These are phyloP conservation scores for Drosophila trichaetosa DNA, from an alignment of 2,888 invertebrate species.

Conservation along the genomic window DNA sequence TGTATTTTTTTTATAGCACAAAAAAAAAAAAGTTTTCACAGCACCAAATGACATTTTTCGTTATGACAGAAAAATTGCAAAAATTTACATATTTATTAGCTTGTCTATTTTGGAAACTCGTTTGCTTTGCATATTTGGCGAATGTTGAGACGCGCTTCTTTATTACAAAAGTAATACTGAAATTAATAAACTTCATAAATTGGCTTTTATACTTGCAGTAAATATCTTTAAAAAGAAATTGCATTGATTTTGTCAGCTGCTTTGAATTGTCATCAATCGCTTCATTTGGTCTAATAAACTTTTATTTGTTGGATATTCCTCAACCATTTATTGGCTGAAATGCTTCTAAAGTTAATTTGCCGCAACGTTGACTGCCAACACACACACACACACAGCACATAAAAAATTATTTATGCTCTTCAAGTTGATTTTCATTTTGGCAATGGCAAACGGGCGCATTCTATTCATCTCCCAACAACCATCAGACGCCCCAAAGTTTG, in stretches of 20 bases:
- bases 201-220: background rate
- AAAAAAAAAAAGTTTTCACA: background rate
- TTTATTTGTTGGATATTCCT: slow-evolving; percentile 23
- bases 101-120: background rate
- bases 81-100: slow-evolving; percentile 8
- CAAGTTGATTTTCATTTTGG: slow-evolving; percentile 41
- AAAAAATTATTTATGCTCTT: slow-evolving; percentile 71
- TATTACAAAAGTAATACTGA: background rate
- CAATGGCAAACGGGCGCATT: slow-evolving; percentile 11
- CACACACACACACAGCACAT: slow-evolving; percentile 37
- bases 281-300: slow-evolving; percentile 57
- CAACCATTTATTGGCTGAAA: slow-evolving; percentile 55
- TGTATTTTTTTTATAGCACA: background rate
- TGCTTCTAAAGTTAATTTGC: slow-evolving; percentile 69
- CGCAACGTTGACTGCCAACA: slow-evolving; percentile 51
- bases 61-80: background rate
- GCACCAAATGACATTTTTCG: background rate
- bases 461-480: background rate
- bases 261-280: slow-evolving; percentile 52
- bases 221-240: background rate
- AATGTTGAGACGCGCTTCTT: background rate
- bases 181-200: background rate
- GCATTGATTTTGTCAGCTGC: slow-evolving; percentile 22
- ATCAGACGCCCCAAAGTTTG: slow-evolving; percentile 24
- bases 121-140: background rate